Conservation (phyloP, 2,797 vertebrate genomes). For the Sebastolobus altivelis region DNA sequence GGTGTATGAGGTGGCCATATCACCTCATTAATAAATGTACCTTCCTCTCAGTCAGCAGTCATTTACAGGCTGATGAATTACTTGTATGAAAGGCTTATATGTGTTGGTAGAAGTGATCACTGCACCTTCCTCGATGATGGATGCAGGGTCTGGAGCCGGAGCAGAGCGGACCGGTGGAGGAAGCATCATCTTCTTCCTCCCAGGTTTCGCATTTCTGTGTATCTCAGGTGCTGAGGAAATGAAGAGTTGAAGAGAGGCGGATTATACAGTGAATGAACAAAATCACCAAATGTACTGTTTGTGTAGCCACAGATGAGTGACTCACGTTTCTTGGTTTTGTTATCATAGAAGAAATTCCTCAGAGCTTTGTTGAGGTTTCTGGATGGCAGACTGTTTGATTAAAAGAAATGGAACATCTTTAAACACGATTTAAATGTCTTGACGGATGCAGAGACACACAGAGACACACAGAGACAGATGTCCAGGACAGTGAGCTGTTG, state of each 20-base stretch:
- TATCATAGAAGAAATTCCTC: slow-evolving; percentile 62
- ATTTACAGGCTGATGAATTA: slow-evolving; percentile 4
- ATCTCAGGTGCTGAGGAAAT: slow-evolving; percentile 79
- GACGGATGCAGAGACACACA: neutral
- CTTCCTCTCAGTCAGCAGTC: neutral
- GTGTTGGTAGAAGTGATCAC: slow-evolving; percentile 26
- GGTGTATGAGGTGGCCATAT: neutral
- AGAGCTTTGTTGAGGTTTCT: slow-evolving; percentile 61
- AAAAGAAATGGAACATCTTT: neutral
- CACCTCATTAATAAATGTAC: neutral
- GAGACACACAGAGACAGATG: slow-evolving; percentile 8
- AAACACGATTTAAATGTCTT: neutral
- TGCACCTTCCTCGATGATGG: slow-evolving; percentile 79
- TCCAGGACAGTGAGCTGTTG: neutral
- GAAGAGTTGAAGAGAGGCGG: neutral
- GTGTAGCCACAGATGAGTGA: neutral
- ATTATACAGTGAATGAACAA: neutral
- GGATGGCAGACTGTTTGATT: slow-evolving; percentile 1
- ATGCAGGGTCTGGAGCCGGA: slow-evolving; percentile 35
- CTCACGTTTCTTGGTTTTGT: slow-evolving; percentile 78
- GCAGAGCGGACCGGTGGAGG: slow-evolving; percentile 30
- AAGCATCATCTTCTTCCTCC: slow-evolving; percentile 69
- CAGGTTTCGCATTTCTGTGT: slow-evolving; percentile 81
- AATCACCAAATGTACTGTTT: neutral
- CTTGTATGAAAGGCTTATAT: neutral